Evolutionary conservation across 2,113 vertebrate species (phyloP).

Genomic region (Hippocampus comes): DNA sequence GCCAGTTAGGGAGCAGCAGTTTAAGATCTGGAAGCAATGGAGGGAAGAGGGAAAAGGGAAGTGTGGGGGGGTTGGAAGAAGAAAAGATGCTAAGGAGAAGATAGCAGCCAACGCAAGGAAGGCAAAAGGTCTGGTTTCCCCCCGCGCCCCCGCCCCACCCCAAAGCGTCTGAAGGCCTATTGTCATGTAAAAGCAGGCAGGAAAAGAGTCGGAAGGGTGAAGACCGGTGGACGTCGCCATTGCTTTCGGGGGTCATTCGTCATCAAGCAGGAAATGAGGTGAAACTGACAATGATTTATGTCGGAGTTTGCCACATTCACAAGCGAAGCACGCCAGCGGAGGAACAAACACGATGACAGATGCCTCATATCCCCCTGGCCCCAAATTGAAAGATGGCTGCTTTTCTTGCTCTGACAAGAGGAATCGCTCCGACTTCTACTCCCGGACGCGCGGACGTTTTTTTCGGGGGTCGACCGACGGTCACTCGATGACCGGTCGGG

Average conservation of each 20-base stretch:
- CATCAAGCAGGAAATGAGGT: constrained; percentile 31
- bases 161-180: constrained; percentile 14
- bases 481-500: constrained; percentile 72
- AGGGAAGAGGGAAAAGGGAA: constrained; percentile 33
- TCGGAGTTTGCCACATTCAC: constrained; percentile 27
- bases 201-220: constrained; percentile 11
- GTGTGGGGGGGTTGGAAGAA: constrained; percentile 25
- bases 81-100: constrained; percentile 56
- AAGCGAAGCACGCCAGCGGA: constrained; percentile 33
- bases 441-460: neutral
- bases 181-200: constrained; percentile 22
- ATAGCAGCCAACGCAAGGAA: constrained; percentile 30
- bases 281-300: constrained; percentile 25
- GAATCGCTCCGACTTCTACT: constrained; percentile 79
- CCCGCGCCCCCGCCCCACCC: neutral
- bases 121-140: constrained; percentile 6
- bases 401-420: constrained; percentile 77
- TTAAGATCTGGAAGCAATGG: constrained; percentile 54
- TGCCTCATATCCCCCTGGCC: constrained; percentile 60
- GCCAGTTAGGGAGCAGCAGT: constrained; percentile 69
- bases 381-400: constrained; percentile 78
- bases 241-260: constrained; percentile 21
- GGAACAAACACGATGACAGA: constrained; percentile 48
- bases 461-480: constrained; percentile 70
- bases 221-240: constrained; percentile 21